These are phyloP conservation scores for Xyrauchen texanus DNA, from an alignment of 2,113 vertebrate species.

Conservation along the genomic window DNA sequence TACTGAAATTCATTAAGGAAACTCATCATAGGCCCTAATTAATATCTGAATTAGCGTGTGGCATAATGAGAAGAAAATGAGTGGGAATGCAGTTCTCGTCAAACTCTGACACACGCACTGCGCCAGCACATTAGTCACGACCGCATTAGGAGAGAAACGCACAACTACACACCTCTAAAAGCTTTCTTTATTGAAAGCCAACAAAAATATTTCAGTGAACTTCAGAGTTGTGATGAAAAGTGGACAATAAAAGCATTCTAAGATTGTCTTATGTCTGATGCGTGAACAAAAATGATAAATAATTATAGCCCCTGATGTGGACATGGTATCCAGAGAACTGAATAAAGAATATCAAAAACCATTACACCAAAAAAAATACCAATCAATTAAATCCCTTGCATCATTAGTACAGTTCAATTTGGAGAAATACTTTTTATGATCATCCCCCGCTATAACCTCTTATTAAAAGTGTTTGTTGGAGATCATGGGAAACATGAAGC, in stretches of 20 bases:
- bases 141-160: conserved; percentile 60
- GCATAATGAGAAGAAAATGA: conserved; percentile 58
- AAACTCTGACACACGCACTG: conserved; percentile 46
- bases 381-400: conserved; percentile 28
- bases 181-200: conserved; percentile 32
- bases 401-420: conserved; percentile 47
- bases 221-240: conserved; percentile 6
- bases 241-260: background rate
- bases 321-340: background rate
- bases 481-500: conserved; percentile 28
- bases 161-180: conserved; percentile 21
- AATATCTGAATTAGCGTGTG: conserved; percentile 67
- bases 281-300: conserved; percentile 19
- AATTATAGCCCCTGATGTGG: background rate
- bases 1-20: conserved; percentile 69
- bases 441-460: conserved; percentile 25
- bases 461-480: conserved; percentile 25
- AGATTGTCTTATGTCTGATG: conserved; percentile 10
- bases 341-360: conserved; percentile 7
- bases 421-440: conserved; percentile 36
- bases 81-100: conserved; percentile 18
- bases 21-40: conserved; percentile 73
- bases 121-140: conserved; percentile 53
- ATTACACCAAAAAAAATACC: background rate
- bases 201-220: conserved; percentile 27